Conservation (phyloP, 2,888 invertebrate genomes). For the Tubiluchus corallicola region DNA sequence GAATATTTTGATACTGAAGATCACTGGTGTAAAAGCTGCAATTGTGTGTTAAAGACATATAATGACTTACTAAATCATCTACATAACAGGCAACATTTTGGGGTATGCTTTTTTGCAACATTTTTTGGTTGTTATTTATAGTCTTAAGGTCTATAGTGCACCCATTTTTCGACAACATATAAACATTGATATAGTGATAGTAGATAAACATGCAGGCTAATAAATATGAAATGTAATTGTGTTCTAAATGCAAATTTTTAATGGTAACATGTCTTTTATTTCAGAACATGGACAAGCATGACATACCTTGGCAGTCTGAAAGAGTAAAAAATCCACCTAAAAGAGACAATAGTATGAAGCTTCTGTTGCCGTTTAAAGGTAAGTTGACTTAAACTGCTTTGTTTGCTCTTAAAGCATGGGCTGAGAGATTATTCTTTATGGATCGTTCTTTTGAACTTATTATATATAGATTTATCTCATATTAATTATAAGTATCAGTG, state of each 20-base stretch:
- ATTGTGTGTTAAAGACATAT: conserved; percentile 13
- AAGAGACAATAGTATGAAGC: conserved; percentile 1
- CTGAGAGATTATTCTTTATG: background rate
- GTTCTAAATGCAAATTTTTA: too few species aligned
- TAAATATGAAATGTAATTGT: too few species aligned
- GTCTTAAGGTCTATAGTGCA: too few species aligned
- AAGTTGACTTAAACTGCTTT: background rate
- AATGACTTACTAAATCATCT: conserved; percentile 15
- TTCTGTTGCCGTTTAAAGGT: conserved; percentile 9
- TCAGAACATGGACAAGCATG: conserved; percentile 9
- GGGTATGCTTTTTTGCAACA: background rate
- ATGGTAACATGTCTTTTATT: too few species aligned
- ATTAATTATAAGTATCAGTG: too few species aligned
- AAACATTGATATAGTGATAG: too few species aligned
- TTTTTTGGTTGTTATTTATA: too few species aligned
- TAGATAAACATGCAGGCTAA: too few species aligned
- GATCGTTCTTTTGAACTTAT: background rate
- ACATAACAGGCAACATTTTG: conserved; percentile 11
- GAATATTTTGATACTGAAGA: conserved; percentile 24
- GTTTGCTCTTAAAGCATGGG: background rate
- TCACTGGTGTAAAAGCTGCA: conserved; percentile 26
- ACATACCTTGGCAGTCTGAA: conserved; percentile 8
- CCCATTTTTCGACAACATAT: too few species aligned
- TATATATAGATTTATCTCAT: too few species aligned
- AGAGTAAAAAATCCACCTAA: conserved; percentile 6